Percentiles rank a stretch among this genome's conserved stretches.
phyloP scores from a whole-genome alignment of 37 sponge, comb jelly and placozoan species.

The Cliona cf. orientalis region DNA sequence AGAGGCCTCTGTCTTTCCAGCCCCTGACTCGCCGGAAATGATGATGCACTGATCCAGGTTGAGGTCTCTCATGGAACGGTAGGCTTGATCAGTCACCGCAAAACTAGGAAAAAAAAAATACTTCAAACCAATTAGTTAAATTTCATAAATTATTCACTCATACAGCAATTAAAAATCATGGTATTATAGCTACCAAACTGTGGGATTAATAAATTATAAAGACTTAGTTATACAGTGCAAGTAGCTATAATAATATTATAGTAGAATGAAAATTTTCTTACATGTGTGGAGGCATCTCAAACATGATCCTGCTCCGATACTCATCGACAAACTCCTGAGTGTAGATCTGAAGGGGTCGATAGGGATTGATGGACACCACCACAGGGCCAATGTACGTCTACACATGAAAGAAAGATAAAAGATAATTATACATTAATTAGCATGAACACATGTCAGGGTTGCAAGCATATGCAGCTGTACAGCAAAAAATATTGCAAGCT shows the following conservation, averaged over 20 bases:
- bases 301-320: constrained; percentile 78
- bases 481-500: not conserved
- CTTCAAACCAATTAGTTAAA: not conserved
- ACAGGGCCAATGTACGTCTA: constrained; percentile 94
- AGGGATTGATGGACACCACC: constrained; percentile 89
- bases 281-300: constrained; percentile 92
- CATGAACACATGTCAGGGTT: not conserved
- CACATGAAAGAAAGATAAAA: not conserved
- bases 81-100: constrained; percentile 83
- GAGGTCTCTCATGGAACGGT: constrained; percentile 80
- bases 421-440: not conserved
- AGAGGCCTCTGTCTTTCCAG: constrained; percentile 94
- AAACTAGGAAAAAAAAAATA: constrained; percentile 43
- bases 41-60: constrained; percentile 85
- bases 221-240: too few species aligned
- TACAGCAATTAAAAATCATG: too few species aligned
- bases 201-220: too few species aligned
- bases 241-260: not conserved
- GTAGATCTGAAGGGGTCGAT: constrained; percentile 64
- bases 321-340: constrained; percentile 56
- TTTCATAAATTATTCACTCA: too few species aligned
- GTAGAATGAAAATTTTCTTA: too few species aligned
- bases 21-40: constrained; percentile 91
- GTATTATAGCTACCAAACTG: too few species aligned
- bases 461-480: not conserved